Base-by-base conservation (phyloP, 2,797 vertebrate species). In the Cossypha polioptera region DNA sequence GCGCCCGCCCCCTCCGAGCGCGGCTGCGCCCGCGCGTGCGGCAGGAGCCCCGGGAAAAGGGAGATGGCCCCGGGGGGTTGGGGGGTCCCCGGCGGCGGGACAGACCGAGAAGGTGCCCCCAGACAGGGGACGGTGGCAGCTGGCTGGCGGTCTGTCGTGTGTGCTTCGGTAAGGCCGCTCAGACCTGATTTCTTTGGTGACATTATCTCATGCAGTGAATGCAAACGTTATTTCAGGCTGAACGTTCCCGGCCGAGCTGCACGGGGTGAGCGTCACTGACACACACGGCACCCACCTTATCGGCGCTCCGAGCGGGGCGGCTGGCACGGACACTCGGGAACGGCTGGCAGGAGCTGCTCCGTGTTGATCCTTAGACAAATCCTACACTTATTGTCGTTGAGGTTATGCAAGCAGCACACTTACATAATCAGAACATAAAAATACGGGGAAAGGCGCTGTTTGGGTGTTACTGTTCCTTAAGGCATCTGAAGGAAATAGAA, bases 391-490 rank as follows among this genome's bases (percentile, higher is more conserved):
- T 12, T 63, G 36, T 76, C 31, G 11, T 59, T 33, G 87, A 43
- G 6, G 66, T 96, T 97, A 93, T 71, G 92, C 94, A 96, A 97
- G 94, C 74, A 24, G 51, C 72, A 79, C 66, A 26, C 77, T 97
- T 98, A 89, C 50, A 65, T 96, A 97, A 97, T 35, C 4, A 7
- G 55, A 72, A 83, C 72, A 72, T 79, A 90, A 87, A 90, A 91
- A 78, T 69, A 75, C 38, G 63, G 78, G 35, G 38, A 3, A 87
- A 95, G 85, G 79, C 38, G 13, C 58, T 14, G 51, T 33, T 31
- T 28, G 35, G 8, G 28, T 35, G 33, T 80, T 59, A 22, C 65
- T 25, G 47, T 28, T 26, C 48, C 40, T 47, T 43, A 33, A 67
- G 2, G 5, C 7, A 4, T 13, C n/a, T 10, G 31, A 26, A 31